Evolutionary conservation across 2,888 invertebrate genomes (phyloP).

Genomic region (Drosophila recens): DNA sequence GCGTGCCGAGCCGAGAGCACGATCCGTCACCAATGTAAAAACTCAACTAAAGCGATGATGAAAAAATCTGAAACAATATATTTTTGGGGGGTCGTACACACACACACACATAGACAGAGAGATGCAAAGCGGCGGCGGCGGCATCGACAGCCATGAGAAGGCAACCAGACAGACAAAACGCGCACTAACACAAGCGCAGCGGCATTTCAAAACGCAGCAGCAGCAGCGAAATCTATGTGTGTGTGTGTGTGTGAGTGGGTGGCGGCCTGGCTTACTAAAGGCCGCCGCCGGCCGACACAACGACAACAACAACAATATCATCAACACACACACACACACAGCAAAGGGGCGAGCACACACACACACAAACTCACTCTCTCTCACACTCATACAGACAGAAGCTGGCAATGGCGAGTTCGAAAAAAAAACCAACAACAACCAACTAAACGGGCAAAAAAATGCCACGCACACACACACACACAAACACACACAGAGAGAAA

Average conservation of each 20-base stretch:
- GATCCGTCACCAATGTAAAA: conserved; percentile 86
- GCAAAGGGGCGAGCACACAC: conserved; percentile 47
- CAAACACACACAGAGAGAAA: conserved; percentile 45
- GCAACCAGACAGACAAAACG: conserved; percentile 77
- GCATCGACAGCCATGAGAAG: conserved; percentile 74
- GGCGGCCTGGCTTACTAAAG: conserved; percentile 75
- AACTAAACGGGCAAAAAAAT: conserved; percentile 72
- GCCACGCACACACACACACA: conserved; percentile 49
- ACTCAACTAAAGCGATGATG: conserved; percentile 86
- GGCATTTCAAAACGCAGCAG: conserved; percentile 75
- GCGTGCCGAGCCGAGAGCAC: conserved; percentile 83
- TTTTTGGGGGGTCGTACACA: conserved; percentile 83
- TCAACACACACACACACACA: conserved; percentile 32
- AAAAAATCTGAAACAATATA: conserved; percentile 86
- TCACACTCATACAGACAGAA: conserved; percentile 43
- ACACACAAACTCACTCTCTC: conserved; percentile 41
- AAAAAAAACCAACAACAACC: conserved; percentile 69
- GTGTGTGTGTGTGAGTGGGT: conserved; percentile 46
- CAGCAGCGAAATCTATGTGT: conserved; percentile 58
- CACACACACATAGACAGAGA: conserved; percentile 52
- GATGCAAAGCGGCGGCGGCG: conserved; percentile 66
- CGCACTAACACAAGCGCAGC: conserved; percentile 71
- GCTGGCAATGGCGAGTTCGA: conserved; percentile 45
- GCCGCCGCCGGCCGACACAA: conserved; percentile 78
- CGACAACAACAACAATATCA: conserved; percentile 51